Percentiles rank a stretch among this genome's conserved stretches.
Evolutionary conservation across 2,113 vertebrate genomes (phyloP).

Genomic region (Patagioenas fasciata): DNA sequence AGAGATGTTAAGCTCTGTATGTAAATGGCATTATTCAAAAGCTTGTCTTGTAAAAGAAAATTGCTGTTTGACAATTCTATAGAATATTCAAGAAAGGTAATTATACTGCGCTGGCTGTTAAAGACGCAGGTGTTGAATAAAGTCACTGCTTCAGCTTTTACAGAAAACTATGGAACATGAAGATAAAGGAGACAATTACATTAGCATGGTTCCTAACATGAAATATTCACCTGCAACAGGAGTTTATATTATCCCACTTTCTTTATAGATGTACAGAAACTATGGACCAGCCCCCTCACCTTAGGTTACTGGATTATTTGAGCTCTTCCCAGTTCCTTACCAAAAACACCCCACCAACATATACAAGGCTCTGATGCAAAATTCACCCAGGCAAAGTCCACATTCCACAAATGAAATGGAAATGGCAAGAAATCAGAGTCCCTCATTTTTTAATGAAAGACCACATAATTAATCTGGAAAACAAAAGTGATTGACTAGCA

Average conservation of each 20-base stretch:
- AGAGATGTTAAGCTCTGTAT: slow-evolving; percentile 76
- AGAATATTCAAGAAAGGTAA: slow-evolving; percentile 82
- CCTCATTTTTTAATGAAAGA: slow-evolving; percentile 31
- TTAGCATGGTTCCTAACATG: neutral
- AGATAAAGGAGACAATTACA: slow-evolving; percentile 43
- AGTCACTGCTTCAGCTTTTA: slow-evolving; percentile 70
- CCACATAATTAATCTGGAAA: slow-evolving; percentile 60
- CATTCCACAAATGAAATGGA: slow-evolving; percentile 33
- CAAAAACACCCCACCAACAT: neutral
- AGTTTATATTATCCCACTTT: neutral
- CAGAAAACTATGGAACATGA: slow-evolving; percentile 31
- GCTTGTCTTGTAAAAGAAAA: slow-evolving; percentile 78
- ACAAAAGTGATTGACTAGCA: slow-evolving; percentile 62
- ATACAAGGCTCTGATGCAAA: neutral
- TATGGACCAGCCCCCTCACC: fast-evolving
- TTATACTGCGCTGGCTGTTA: slow-evolving; percentile 74
- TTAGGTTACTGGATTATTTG: neutral
- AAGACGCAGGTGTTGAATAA: slow-evolving; percentile 77
- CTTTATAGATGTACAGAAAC: neutral
- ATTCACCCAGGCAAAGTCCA: neutral
- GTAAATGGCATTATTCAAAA: slow-evolving; percentile 77
- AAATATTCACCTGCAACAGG: slow-evolving; percentile 34
- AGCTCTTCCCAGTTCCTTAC: neutral
- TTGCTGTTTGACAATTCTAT: slow-evolving; percentile 83
- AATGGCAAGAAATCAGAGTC: slow-evolving; percentile 50